phyloP scores from a whole-genome alignment of 2,888 invertebrate genomes.

The Tribolium freemani region DNA sequence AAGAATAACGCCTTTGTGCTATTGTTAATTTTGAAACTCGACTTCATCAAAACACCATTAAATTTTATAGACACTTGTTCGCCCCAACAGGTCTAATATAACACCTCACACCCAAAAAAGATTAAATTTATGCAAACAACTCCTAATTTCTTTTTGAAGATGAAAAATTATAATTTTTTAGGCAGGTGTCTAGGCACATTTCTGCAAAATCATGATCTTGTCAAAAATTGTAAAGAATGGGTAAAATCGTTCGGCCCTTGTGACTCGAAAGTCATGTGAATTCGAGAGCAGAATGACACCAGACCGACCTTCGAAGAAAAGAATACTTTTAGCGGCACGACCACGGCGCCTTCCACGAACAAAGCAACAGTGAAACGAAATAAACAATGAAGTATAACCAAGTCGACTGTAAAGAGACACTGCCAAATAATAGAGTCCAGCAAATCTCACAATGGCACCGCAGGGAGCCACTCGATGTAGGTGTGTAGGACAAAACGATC shows the following conservation, averaged over 20 bases:
- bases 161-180: no score
- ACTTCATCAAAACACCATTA: slow-evolving; percentile 10
- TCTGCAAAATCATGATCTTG: neutral
- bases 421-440: slow-evolving; percentile 57
- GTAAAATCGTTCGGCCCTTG: neutral
- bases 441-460: slow-evolving; percentile 55
- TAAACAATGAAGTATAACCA: slow-evolving; percentile 57
- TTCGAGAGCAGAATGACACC: neutral
- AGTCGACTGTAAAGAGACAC: slow-evolving; percentile 61
- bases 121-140: neutral
- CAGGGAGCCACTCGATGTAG: slow-evolving; percentile 60
- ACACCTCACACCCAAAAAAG: neutral
- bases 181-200: no score
- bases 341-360: slow-evolving; percentile 58
- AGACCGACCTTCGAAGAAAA: slow-evolving; percentile 1
- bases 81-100: neutral
- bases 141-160: no score
- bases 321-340: neutral
- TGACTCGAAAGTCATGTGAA: neutral
- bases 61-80: slow-evolving; percentile 1
- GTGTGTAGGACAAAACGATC: slow-evolving; percentile 50
- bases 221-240: neutral
- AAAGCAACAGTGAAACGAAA: slow-evolving; percentile 55
- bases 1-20: neutral
- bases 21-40: neutral